phyloP scores from a whole-genome alignment of 2,797 vertebrate species.

The Paramormyrops hopkinsi region DNA sequence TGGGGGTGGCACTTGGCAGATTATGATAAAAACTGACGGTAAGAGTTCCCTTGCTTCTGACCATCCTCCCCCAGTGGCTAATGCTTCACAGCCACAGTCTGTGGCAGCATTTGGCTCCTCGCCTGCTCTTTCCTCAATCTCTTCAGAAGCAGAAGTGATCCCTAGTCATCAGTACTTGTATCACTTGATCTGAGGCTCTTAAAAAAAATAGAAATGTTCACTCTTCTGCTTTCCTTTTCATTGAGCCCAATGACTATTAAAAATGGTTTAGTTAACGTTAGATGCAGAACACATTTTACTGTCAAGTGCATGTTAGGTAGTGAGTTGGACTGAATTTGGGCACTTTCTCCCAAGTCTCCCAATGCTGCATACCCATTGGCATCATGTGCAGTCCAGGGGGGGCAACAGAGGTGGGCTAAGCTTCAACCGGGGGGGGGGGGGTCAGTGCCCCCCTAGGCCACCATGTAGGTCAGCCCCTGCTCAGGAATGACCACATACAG shows the following conservation, averaged over 20 bases:
- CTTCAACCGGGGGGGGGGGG: not conserved
- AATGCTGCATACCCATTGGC: not conserved
- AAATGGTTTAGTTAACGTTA: not conserved
- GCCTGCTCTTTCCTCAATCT: not conserved
- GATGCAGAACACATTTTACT: not conserved
- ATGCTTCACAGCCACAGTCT: not conserved
- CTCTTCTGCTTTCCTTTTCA: not conserved
- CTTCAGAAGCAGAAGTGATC: not conserved
- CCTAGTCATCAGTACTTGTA: not conserved
- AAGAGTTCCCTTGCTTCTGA: not conserved
- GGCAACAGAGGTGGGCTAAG: not conserved
- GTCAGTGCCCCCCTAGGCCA: too few species aligned
- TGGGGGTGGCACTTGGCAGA: not conserved
- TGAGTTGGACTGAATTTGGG: not conserved
- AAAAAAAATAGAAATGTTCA: not conserved
- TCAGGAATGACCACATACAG: not conserved
- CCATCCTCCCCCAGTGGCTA: not conserved
- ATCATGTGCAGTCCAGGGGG: not conserved
- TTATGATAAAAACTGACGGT: not conserved
- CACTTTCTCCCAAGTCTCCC: not conserved
- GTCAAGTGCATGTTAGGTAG: not conserved
- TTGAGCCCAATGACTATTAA: not conserved
- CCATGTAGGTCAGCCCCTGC: not conserved
- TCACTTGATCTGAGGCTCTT: not conserved
- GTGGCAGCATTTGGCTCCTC: not conserved